Conservation (phyloP, 2,113 vertebrate genomes). For the Sphyrna mokarran region DNA sequence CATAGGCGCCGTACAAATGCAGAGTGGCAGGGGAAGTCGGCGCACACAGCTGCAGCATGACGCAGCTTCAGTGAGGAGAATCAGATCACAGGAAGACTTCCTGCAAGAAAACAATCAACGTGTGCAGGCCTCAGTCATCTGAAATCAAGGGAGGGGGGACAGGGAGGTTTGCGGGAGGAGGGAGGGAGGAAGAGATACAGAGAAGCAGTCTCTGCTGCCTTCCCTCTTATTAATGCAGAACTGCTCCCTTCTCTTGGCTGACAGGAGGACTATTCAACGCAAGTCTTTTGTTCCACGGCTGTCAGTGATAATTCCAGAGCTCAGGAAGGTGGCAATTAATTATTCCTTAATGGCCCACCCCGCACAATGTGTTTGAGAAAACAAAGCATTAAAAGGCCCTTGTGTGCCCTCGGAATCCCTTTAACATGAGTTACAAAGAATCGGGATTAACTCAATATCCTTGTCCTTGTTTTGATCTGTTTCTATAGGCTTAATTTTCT, state of each 20-base stretch:
- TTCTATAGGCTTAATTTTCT: slow-evolving; percentile 21
- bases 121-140: neutral
- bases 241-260: neutral
- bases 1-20: neutral
- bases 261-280: neutral
- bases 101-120: slow-evolving; percentile 45
- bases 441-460: slow-evolving; percentile 26
- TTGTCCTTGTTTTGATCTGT: slow-evolving; percentile 19
- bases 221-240: slow-evolving; percentile 18
- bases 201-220: neutral
- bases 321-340: slow-evolving; percentile 32
- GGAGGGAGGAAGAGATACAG: neutral
- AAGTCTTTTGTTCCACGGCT: slow-evolving; percentile 28
- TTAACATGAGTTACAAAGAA: slow-evolving; percentile 20
- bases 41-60: neutral
- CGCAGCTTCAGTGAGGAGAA: slow-evolving; percentile 41
- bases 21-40: slow-evolving; percentile 41
- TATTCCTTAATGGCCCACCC: slow-evolving; percentile 31
- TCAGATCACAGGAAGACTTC: slow-evolving; percentile 42
- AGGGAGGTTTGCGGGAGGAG: too few species aligned
- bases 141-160: neutral
- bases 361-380: slow-evolving; percentile 29
- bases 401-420: slow-evolving; percentile 10
- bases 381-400: slow-evolving; percentile 12
- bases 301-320: slow-evolving; percentile 26